phyloP scores from a whole-genome alignment of 2,888 invertebrate genomes.

The Sympetrum striolatum region DNA sequence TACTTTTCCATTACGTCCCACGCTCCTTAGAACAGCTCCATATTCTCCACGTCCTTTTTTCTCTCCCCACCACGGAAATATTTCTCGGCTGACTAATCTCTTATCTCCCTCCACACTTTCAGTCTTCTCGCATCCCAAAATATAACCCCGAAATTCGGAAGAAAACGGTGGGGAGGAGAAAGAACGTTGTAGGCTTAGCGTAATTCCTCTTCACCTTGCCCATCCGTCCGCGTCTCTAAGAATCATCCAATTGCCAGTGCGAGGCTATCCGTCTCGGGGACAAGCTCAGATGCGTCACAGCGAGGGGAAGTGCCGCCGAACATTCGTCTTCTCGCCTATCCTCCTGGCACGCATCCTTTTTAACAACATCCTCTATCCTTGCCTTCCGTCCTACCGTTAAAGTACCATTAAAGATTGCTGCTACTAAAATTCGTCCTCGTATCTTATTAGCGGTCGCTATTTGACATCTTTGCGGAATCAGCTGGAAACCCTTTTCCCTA shows the following conservation, averaged over 20 bases:
- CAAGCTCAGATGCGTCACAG: slow-evolving; percentile 32
- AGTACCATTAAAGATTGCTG: background rate
- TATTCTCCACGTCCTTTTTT: background rate
- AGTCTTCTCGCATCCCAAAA: background rate
- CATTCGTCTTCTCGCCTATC: slow-evolving; percentile 13
- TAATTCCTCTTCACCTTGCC: slow-evolving; percentile 33
- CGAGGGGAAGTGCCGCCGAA: background rate
- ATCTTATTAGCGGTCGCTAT: background rate
- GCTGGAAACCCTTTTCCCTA: no score
- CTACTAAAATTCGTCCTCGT: background rate
- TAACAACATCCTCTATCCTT: background rate
- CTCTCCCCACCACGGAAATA: background rate
- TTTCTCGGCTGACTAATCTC: background rate
- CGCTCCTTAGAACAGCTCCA: background rate
- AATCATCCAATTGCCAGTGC: slow-evolving; percentile 33
- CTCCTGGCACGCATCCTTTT: slow-evolving; percentile 16
- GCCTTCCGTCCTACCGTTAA: background rate
- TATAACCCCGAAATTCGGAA: background rate
- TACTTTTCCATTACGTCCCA: background rate
- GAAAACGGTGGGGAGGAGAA: background rate
- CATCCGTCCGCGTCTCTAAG: slow-evolving; percentile 25
- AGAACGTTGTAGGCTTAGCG: slow-evolving; percentile 8
- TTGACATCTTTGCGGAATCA: background rate
- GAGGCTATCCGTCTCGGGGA: slow-evolving; percentile 29
- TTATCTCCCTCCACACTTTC: background rate